Evolutionary conservation across 1,140 invertebrate species (phyloP).

Genomic region (Eufriesea mexicana): DNA sequence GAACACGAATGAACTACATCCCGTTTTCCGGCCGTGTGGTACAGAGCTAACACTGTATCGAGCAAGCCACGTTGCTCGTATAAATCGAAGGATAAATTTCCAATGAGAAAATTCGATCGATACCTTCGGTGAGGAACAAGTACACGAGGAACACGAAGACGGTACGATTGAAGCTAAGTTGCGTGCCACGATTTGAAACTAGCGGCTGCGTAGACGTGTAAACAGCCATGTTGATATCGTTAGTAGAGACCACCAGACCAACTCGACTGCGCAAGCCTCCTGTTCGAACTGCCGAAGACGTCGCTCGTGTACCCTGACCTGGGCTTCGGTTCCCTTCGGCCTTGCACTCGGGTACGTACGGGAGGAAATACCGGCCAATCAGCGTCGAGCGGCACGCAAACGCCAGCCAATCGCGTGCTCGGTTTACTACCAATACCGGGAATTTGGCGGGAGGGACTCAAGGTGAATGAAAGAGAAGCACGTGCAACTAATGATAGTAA

Average conservation of each 20-base stretch:
- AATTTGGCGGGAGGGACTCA: constrained; percentile 50
- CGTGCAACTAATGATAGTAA: constrained; percentile 62
- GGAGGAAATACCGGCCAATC: constrained; percentile 52
- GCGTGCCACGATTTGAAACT: constrained; percentile 40
- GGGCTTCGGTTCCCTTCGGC: constrained; percentile 43
- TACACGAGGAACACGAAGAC: constrained; percentile 40
- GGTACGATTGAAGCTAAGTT: constrained; percentile 15
- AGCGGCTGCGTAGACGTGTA: constrained; percentile 35
- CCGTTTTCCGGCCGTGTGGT: constrained; percentile 47
- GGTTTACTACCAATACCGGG: constrained; percentile 24
- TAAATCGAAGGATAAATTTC: neutral
- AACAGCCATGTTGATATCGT: constrained; percentile 61
- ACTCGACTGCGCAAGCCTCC: constrained; percentile 57
- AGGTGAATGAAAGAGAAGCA: constrained; percentile 67
- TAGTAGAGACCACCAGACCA: neutral
- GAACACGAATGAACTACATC: constrained; percentile 52
- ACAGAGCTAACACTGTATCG: neutral
- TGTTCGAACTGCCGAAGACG: constrained; percentile 59
- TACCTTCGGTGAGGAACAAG: constrained; percentile 61
- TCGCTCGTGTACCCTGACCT: constrained; percentile 49
- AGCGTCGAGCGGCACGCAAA: neutral
- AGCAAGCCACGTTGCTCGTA: neutral
- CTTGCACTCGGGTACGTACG: constrained; percentile 36
- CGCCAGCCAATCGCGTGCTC: constrained; percentile 47
- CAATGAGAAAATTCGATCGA: neutral